Percentiles rank a stretch among this genome's conserved stretches.
These are phyloP conservation scores for Solea senegalensis DNA, from an alignment of 2,113 vertebrate genomes.

Conservation along the genomic window DNA sequence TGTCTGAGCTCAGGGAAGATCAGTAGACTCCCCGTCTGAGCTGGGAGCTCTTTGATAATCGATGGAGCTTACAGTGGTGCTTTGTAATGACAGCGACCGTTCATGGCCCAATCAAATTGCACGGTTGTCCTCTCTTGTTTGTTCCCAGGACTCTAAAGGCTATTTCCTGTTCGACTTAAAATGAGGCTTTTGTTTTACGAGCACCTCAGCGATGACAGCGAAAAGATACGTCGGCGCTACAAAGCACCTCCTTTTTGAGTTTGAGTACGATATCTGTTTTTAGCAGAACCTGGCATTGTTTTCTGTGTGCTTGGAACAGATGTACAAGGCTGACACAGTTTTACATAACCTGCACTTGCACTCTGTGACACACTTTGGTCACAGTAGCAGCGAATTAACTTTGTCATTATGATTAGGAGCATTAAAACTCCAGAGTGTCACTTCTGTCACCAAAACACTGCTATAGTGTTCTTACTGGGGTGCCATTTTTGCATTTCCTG, in stretches of 20 bases:
- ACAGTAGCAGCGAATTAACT: slow-evolving; percentile 14
- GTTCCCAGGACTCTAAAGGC: slow-evolving; percentile 67
- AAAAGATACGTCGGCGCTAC: slow-evolving; percentile 46
- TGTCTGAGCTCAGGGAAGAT: slow-evolving; percentile 79
- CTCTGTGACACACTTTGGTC: slow-evolving; percentile 32
- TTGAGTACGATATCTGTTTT: slow-evolving; percentile 45
- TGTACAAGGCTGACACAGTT: slow-evolving; percentile 32
- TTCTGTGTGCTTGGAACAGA: slow-evolving; percentile 44
- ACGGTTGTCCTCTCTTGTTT: slow-evolving; percentile 64
- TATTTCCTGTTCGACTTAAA: slow-evolving; percentile 76
- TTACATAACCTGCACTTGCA: slow-evolving; percentile 47
- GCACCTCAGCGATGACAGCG: slow-evolving; percentile 57
- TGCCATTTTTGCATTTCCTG: too few species aligned
- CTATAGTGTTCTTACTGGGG: too few species aligned
- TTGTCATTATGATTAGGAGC: slow-evolving; percentile 16
- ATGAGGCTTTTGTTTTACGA: slow-evolving; percentile 61
- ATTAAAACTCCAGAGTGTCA: not conserved
- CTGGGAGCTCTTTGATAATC: slow-evolving; percentile 78
- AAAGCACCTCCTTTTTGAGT: slow-evolving; percentile 58
- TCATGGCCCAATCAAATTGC: slow-evolving; percentile 71
- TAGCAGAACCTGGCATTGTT: slow-evolving; percentile 39
- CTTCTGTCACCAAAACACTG: too few species aligned
- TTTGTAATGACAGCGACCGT: slow-evolving; percentile 75
- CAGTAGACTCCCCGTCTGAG: slow-evolving; percentile 74
- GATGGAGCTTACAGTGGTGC: slow-evolving; percentile 76